Evolutionary conservation across 2,797 vertebrate genomes (phyloP).

Genomic region (Sebastes oblongus): DNA sequence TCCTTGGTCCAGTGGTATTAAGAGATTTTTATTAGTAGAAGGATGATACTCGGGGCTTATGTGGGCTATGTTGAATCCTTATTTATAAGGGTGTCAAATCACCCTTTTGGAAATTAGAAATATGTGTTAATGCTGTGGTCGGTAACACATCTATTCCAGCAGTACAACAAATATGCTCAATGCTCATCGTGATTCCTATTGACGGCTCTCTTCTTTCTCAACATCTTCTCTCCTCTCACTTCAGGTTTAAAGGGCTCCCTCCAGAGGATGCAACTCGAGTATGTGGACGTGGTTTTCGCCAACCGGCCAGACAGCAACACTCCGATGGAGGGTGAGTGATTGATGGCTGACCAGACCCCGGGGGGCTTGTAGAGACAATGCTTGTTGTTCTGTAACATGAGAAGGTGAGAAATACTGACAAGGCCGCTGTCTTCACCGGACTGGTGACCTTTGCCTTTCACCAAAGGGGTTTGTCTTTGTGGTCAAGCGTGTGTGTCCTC

Average conservation of each 20-base stretch:
- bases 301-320: constrained; percentile 97
- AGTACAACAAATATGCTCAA: not conserved
- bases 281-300: constrained; percentile 98
- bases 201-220: not conserved
- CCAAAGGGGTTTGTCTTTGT: constrained; percentile 20
- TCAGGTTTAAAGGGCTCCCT: constrained; percentile 94
- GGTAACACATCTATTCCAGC: not conserved
- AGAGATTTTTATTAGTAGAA: not conserved
- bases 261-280: constrained; percentile 96
- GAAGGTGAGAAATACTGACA: constrained; percentile 60
- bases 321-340: constrained; percentile 96
- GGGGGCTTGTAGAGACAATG: constrained; percentile 29
- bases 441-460: constrained; percentile 41
- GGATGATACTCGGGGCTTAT: constrained; percentile 1
- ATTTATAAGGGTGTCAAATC: not conserved
- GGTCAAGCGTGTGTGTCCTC: not conserved
- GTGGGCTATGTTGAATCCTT: not conserved
- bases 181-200: not conserved
- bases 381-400: constrained; percentile 60
- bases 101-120: not conserved
- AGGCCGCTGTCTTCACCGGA: not conserved
- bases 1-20: constrained; percentile 12
- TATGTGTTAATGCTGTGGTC: not conserved
- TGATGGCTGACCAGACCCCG: not conserved
- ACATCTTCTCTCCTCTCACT: constrained; percentile 5